Percentiles rank a stretch among this genome's conserved stretches.
These are phyloP conservation scores for Meta bourneti DNA, from an alignment of 2,888 invertebrate genomes.

Conservation along the genomic window DNA sequence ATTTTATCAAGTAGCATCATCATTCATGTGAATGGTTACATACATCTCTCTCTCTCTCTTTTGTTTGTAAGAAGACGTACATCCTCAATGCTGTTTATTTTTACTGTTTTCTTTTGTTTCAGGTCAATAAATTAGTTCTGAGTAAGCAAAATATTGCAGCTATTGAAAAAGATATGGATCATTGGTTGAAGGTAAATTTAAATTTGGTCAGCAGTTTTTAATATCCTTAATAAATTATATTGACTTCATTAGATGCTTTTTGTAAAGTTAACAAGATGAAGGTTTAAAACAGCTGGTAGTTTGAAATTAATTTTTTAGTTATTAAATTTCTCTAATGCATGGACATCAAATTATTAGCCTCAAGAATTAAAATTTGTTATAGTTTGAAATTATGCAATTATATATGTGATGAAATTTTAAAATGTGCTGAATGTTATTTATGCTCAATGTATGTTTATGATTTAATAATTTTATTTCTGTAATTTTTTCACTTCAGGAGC, in stretches of 20 bases:
- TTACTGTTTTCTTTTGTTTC: constrained; percentile 43
- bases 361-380: too few species aligned
- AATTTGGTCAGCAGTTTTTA: not conserved
- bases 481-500: constrained; percentile 83
- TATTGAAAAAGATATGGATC: constrained; percentile 93
- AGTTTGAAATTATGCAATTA: too few species aligned
- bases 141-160: constrained; percentile 91
- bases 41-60: too few species aligned
- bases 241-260: not conserved
- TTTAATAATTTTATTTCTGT: not conserved
- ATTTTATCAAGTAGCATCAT: too few species aligned
- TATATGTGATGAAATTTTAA: not conserved
- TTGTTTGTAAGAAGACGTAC: too few species aligned
- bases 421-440: not conserved
- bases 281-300: not conserved
- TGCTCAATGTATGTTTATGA: not conserved
- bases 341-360: too few species aligned
- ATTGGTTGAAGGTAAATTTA: constrained; percentile 83
- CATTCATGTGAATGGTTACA: too few species aligned
- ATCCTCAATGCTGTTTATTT: too few species aligned
- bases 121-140: constrained; percentile 88
- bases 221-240: not conserved
- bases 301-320: not conserved
- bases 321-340: too few species aligned
- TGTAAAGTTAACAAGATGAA: not conserved